Evolutionary conservation across 2,888 invertebrate species (phyloP), one percentile per base, ranked within the genome.

Genomic region (Drosophila nr. fundita): DNA sequence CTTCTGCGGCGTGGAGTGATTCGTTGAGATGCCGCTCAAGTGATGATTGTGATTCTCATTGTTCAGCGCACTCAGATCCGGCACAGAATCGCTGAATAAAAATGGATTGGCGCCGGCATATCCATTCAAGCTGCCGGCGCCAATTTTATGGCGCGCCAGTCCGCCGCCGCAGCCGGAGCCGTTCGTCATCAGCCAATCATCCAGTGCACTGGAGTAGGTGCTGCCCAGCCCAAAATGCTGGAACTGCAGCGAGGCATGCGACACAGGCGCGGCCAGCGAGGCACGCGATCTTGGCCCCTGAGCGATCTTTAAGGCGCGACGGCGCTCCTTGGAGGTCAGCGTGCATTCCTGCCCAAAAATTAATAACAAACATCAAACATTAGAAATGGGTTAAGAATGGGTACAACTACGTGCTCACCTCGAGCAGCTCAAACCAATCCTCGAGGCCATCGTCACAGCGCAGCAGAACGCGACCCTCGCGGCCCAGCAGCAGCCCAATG

Each of bases 401-500:
- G 6, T 21, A 10, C 1, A 0, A 38, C 54, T 58, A 90, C 90
- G 90, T 85, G 94, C 45, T 15, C 15, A 45, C 94, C 93, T 95
- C 95, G 57, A 95, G 92, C 73, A 95, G 92, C 91, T 95, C 95
- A 90, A 95, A 95, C 95, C 95, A 95, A 90, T 95, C 95, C 91
- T 95, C 95, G 50, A 95, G 92, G 57, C 95, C 95, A 73, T 95
- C 94, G 58, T 93, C 93, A 67, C 91, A 92, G 62, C 93, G 93
- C 75, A 93, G 82, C 40, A 93, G 86, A 58, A 93, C 92, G 30
- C 93, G 91, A 70, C 94, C 93, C 77, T 94, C 94, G 70, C 94
- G 92, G 32, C 94, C 93, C 79, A 95, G 91, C 50, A 94, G 94
- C 66, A 95, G 88, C n/a, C 94, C 94, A 76, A 95, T 95, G 77